Conservation (phyloP, 2,888 invertebrate species). For the Alviniconcha strummeri region DNA sequence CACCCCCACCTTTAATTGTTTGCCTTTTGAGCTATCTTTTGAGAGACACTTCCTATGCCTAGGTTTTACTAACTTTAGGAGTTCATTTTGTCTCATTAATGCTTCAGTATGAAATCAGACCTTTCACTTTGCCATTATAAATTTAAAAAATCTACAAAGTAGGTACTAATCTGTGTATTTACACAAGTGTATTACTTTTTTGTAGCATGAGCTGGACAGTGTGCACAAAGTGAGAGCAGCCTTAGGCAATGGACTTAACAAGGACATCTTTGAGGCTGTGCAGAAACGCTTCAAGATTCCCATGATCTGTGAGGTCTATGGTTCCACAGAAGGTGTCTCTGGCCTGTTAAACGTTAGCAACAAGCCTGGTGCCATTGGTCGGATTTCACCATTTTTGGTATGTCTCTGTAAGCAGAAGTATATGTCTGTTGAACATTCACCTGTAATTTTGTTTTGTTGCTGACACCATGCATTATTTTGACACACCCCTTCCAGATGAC, state of each 20-base stretch:
- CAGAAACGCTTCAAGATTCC: slow-evolving; percentile 87
- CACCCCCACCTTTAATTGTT: no score
- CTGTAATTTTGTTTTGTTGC: not conserved
- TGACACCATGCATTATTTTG: not conserved
- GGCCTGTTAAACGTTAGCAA: slow-evolving; percentile 90
- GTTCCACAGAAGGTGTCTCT: slow-evolving; percentile 96
- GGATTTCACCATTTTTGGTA: slow-evolving; percentile 63
- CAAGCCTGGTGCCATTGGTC: slow-evolving; percentile 72
- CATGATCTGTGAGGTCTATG: slow-evolving; percentile 92
- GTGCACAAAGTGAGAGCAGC: slow-evolving; percentile 79
- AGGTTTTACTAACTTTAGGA: no score
- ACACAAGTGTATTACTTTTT: not conserved
- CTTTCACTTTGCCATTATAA: not conserved
- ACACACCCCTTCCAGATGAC: no score
- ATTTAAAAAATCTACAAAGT: not conserved
- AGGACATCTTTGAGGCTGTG: slow-evolving; percentile 94
- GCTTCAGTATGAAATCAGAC: no score
- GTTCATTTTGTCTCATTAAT: no score
- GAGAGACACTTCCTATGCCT: no score
- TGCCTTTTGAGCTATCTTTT: no score
- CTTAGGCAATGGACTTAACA: slow-evolving; percentile 93
- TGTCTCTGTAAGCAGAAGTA: not conserved
- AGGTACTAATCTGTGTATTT: not conserved
- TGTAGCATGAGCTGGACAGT: slow-evolving; percentile 34
- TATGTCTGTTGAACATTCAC: not conserved